phyloP scores from a whole-genome alignment of 2,113 vertebrate species.

The Plestiodon gilberti region DNA sequence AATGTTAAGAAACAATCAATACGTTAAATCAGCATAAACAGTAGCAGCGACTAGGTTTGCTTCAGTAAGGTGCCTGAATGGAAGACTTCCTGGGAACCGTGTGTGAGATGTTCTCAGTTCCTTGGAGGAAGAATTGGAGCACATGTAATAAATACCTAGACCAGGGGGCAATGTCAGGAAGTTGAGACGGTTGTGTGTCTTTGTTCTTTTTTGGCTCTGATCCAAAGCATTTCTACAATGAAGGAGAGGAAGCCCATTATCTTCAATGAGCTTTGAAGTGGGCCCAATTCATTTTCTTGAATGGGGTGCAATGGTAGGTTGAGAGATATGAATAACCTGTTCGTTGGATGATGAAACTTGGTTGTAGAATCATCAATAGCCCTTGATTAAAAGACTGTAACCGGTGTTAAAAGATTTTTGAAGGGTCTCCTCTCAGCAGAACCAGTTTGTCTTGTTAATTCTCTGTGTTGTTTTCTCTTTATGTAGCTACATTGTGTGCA shows the following conservation, averaged over 20 bases:
- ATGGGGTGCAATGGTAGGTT: background rate
- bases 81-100: background rate
- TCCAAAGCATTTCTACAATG: background rate
- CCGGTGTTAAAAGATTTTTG: conserved; percentile 22
- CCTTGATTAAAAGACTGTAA: conserved; percentile 18
- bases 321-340: background rate
- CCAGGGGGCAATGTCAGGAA: background rate
- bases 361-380: background rate
- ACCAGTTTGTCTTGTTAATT: conserved; percentile 9
- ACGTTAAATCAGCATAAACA: too few species aligned
- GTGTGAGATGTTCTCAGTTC: background rate
- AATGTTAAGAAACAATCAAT: too few species aligned
- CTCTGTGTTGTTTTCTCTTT: background rate
- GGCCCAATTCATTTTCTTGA: conserved; percentile 10
- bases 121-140: background rate
- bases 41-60: background rate
- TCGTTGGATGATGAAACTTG: background rate
- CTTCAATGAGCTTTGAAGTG: background rate
- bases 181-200: background rate
- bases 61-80: background rate
- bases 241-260: background rate
- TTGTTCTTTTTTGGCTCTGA: background rate
- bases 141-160: background rate
- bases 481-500: conserved; percentile 41
- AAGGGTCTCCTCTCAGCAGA: conserved; percentile 22